Percentiles rank a stretch among this genome's conserved stretches.
Evolutionary conservation across 1,140 invertebrate genomes (phyloP).

Genomic region (Penaeus indicus): DNA sequence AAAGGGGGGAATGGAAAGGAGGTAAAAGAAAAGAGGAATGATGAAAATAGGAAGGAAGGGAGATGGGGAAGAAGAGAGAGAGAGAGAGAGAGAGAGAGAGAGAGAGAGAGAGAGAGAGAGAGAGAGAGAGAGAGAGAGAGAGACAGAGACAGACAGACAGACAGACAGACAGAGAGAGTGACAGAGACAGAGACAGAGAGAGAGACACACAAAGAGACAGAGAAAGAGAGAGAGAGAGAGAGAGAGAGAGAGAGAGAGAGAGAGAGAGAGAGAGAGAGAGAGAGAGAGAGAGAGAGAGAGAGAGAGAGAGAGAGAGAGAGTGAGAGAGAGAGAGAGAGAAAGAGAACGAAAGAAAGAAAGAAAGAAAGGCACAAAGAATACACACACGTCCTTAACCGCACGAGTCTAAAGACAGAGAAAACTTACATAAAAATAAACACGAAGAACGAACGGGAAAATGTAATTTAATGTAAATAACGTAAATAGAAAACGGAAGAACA

Average conservation of each 20-base stretch:
- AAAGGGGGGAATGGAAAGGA: not conserved
- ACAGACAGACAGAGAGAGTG: not conserved
- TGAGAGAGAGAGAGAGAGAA: not conserved
- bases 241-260: not conserved
- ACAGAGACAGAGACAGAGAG: not conserved
- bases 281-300: not conserved
- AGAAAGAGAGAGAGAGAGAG: slow-evolving; percentile 8
- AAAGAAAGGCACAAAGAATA: no score
- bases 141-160: no score
- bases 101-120: not conserved
- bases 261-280: not conserved
- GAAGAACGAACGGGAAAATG: no score
- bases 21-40: not conserved
- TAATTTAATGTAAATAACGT: no score
- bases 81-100: no score
- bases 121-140: slow-evolving; percentile 2
- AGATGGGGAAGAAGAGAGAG: no score
- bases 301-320: not conserved
- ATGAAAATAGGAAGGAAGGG: not conserved
- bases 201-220: slow-evolving; percentile 2
- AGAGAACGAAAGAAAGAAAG: not conserved
- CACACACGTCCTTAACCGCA: no score
- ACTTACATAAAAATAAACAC: no score
- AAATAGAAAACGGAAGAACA: no score
- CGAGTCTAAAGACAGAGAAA: no score